Percentiles rank a stretch among this genome's conserved stretches.
phyloP scores from a whole-genome alignment of 2,888 invertebrate genomes.

The Oxystoma pomonae region DNA sequence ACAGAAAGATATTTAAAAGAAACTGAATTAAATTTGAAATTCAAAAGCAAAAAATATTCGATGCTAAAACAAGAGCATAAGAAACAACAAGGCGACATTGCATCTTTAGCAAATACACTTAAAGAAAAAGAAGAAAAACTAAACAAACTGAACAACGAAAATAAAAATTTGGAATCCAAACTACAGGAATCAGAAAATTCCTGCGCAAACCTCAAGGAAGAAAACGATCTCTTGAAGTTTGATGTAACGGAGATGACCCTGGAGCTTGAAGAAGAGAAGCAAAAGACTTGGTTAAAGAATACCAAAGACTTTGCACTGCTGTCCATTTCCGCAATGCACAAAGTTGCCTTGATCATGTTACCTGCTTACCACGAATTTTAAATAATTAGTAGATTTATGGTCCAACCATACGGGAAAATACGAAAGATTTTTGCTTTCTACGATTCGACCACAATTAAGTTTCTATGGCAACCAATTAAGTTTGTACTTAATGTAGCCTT shows the following conservation, averaged over 20 bases:
- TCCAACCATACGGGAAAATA: too few relatives aligned
- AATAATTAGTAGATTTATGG: too few relatives aligned
- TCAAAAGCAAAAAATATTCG: slow-evolving; percentile 25
- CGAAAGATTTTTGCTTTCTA: too few relatives aligned
- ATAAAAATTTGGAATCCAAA: slow-evolving; percentile 26
- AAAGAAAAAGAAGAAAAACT: slow-evolving; percentile 13
- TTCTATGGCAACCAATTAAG: too few relatives aligned
- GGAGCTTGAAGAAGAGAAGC: slow-evolving; percentile 29
- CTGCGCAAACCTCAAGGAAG: slow-evolving; percentile 23
- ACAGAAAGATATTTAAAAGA: slow-evolving; percentile 24
- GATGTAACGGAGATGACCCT: slow-evolving; percentile 22
- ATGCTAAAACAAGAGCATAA: slow-evolving; percentile 10
- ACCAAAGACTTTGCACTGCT: slow-evolving; percentile 29
- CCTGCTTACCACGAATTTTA: slow-evolving; percentile 26
- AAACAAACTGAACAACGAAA: slow-evolving; percentile 10
- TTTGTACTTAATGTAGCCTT: too few relatives aligned
- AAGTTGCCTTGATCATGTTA: slow-evolving; percentile 32
- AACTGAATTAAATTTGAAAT: slow-evolving; percentile 21
- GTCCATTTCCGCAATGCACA: slow-evolving; percentile 32
- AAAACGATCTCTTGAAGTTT: slow-evolving; percentile 21
- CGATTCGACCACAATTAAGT: too few relatives aligned
- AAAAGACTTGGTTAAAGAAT: slow-evolving; percentile 32
- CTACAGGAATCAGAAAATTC: slow-evolving; percentile 22
- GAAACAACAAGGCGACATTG: slow-evolving; percentile 17
- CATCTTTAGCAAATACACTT: slow-evolving; percentile 9